Base-by-base conservation (phyloP, 1,140 invertebrate genomes). In the Hydropsyche tenuis region DNA sequence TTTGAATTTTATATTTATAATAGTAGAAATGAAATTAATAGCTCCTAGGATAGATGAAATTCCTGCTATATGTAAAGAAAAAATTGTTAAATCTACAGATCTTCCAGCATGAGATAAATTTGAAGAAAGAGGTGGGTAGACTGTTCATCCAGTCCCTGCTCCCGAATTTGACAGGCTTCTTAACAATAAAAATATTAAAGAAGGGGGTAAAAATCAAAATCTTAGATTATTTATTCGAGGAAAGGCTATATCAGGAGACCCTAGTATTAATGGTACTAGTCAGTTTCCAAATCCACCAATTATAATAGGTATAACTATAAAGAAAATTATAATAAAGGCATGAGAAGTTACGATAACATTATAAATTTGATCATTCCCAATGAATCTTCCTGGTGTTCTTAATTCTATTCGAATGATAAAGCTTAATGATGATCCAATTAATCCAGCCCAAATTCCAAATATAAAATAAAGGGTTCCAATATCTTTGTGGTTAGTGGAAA, bases 261-360 rank as follows among this genome's bases (percentile, higher is more conserved):
- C 89, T 77, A 93, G 72, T 86, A 92, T 90, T 84, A 92, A 80
- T 46, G 91, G 91, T 3, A 93, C 82, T 81, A 93, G 82, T 87
- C 89, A 93, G 83, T 93, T 93, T 77, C 90, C 90, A 86, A 93
- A 92, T 78, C 91, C 90, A 53, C 91, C 91, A 86, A 93, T 90
- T 87, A 92, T 87, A 82, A 90, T 86, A 63, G 90, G 91, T 86
- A 93, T 92, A 73, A 93, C 89, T 85, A 92, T 90, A 86, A 92
- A 92, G 83, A 93, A 93, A 89, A 92, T 91, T 88, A 92, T 93
- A 78, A 92, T 80, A 84, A 93, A 90, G 73, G 89, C 91, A 86
- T 93, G 90, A 5, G 86, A 84, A 9, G 91, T 93, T 18, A 93
- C 87, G 81, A 92, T 85, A 70, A 86, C 84, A 84, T 92, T 92